Percentiles rank a stretch among this genome's conserved stretches.
Evolutionary conservation across 2,888 invertebrate genomes (phyloP).

Genomic region (Oscheius onirici): DNA sequence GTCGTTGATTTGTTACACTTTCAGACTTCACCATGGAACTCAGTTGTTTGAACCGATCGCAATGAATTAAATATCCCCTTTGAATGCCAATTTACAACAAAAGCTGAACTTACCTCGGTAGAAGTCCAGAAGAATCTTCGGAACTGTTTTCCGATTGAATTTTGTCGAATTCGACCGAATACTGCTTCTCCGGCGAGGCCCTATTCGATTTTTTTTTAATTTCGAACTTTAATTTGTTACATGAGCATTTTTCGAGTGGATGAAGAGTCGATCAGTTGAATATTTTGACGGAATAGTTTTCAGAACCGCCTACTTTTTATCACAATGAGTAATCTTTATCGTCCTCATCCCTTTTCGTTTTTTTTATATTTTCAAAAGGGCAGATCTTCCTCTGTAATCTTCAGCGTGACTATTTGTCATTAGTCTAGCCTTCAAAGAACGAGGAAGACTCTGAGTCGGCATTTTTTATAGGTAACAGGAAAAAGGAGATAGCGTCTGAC

Average conservation of each 20-base stretch:
- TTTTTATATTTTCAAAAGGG: too few species aligned
- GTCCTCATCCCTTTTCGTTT: too few species aligned
- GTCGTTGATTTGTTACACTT: too few species aligned
- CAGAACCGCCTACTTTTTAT: not conserved
- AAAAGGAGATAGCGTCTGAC: too few species aligned
- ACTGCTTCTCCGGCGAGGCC: constrained; percentile 21
- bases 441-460: too few species aligned
- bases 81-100: too few species aligned
- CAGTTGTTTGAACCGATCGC: too few species aligned
- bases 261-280: not conserved
- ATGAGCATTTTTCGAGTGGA: too few species aligned
- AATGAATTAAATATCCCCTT: too few species aligned
- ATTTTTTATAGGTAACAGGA: too few species aligned
- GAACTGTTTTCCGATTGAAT: constrained; percentile 27
- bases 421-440: not conserved
- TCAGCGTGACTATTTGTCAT: not conserved
- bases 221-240: not conserved
- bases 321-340: not conserved
- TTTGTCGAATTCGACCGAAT: constrained; percentile 20
- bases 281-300: not conserved
- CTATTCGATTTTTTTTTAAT: not conserved
- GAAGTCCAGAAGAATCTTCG: not conserved
- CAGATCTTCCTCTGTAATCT: too few species aligned
- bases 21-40: too few species aligned
- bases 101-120: constrained; percentile 4